Evolutionary conservation across 2,888 invertebrate genomes (phyloP).

Genomic region (Merodon equestris): DNA sequence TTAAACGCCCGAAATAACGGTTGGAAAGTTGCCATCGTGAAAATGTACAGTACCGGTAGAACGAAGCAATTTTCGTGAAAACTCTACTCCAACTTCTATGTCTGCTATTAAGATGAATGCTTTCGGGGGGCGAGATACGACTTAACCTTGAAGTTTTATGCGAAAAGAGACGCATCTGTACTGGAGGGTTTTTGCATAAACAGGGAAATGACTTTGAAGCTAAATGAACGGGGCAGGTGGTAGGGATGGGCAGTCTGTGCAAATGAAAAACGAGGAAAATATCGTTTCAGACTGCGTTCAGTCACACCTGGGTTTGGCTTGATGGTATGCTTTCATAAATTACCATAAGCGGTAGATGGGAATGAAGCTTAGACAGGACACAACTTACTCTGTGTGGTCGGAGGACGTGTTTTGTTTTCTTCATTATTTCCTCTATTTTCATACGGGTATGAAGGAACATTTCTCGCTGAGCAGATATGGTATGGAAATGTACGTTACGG

Average conservation of each 20-base stretch:
- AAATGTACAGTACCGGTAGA: slow-evolving; percentile 15
- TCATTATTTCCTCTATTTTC: neutral
- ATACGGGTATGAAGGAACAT: too few relatives aligned
- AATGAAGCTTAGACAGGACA: neutral
- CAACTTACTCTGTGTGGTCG: too few relatives aligned
- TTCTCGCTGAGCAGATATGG: too few relatives aligned
- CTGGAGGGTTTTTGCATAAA: slow-evolving; percentile 33
- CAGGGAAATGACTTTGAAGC: slow-evolving; percentile 5
- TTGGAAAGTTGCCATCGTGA: slow-evolving; percentile 23
- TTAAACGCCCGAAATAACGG: slow-evolving; percentile 36
- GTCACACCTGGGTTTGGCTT: slow-evolving; percentile 52
- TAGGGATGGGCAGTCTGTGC: slow-evolving; percentile 17
- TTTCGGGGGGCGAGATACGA: neutral
- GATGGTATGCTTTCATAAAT: slow-evolving; percentile 31
- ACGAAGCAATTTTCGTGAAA: neutral
- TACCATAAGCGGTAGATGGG: slow-evolving; percentile 41
- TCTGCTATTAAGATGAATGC: slow-evolving; percentile 10
- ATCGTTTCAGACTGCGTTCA: slow-evolving; percentile 37
- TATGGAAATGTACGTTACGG: too few relatives aligned
- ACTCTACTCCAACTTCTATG: slow-evolving; percentile 13
- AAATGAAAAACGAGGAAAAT: slow-evolving; percentile 40
- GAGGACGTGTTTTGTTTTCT: neutral
- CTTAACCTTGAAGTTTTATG: slow-evolving; percentile 20
- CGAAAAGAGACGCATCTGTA: slow-evolving; percentile 34
- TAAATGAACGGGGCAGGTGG: slow-evolving; percentile 6